Conservation (phyloP, 2,888 invertebrate genomes). For the Callyntrura guangdongensis region DNA sequence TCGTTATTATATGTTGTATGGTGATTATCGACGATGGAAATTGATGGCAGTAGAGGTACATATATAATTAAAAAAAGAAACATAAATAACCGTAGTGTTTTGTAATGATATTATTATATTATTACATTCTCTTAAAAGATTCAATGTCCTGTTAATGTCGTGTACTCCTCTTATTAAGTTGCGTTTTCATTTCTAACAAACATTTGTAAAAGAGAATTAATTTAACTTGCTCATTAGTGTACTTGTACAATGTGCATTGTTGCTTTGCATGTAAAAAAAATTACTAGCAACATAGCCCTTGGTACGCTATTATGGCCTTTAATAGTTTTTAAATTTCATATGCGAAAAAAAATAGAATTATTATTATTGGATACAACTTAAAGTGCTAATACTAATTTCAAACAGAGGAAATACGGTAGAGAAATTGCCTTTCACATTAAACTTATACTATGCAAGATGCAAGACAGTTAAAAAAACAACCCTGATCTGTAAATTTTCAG, state of each 20-base stretch:
- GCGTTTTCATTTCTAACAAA: background rate
- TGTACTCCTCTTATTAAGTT: background rate
- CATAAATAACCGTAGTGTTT: background rate
- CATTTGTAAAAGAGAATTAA: too few relatives aligned
- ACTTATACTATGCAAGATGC: slow-evolving; percentile 10
- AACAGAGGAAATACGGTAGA: background rate
- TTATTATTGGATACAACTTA: background rate
- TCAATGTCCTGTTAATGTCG: background rate
- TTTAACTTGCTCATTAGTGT: too few relatives aligned
- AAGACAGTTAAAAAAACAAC: slow-evolving; percentile 15
- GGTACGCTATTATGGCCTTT: too few relatives aligned
- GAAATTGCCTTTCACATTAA: background rate
- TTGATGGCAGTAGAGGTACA: background rate
- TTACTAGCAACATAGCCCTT: too few relatives aligned
- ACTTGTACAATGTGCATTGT: too few relatives aligned
- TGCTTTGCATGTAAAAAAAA: too few relatives aligned
- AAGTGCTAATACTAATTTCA: background rate
- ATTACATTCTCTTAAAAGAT: background rate
- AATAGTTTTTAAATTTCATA: too few relatives aligned
- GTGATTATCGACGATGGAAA: background rate
- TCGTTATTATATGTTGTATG: background rate
- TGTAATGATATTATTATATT: slow-evolving; percentile 5
- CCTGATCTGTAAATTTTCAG: slow-evolving; percentile 2
- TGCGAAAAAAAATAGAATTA: background rate
- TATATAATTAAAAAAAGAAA: background rate